Base-by-base conservation (phyloP, 1,140 invertebrate species). In the Musca domestica region DNA sequence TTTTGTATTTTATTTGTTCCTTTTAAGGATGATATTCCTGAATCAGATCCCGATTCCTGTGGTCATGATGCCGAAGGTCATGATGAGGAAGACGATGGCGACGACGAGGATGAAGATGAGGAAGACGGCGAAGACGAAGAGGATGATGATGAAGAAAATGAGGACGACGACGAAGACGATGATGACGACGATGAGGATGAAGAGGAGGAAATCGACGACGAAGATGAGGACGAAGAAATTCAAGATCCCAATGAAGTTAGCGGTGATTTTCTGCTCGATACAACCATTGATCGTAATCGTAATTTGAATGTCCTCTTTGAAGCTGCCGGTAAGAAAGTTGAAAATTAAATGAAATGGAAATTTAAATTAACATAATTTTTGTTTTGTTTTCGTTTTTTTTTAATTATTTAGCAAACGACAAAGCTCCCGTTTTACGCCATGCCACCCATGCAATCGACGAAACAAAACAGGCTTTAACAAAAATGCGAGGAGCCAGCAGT, bases 401-500 rank as follows among this genome's bases (percentile, higher is more conserved):
- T n/a, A n/a, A n/a, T n/a, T n/a, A n/a, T 76, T 9, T 80, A 91
- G 90, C 90, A 73, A 92, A 93, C 75, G 89, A 90, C 71, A 92
- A 91, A 80, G 71, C 76, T 14, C 80, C 80, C 15, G 80, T 81
- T 58, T 71, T 82, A 65, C 73, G 78, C 9, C 76, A 78, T 70
- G 80, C 80, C 51, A 81, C 80, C 17, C 73, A 83, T 89, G 81
- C 95, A 61, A 87, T 98, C 70, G 95, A 97, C 86, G 95, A 98
- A 85, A 95, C 95, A 56, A 95, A 95, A 63, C 94, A 95, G 71
- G 95, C 95, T 66, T 86, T 98, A 54, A 97, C 94, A 64, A 90
- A 94, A 78, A 98, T 97, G 95, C 89, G 95, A 75, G 92, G 89
- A 78, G 94, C 95, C 81, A 91, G 87, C 74, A 80, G 76, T 63